phyloP scores from a whole-genome alignment of 1,140 invertebrate genomes.

The Drosophila aff. region DNA sequence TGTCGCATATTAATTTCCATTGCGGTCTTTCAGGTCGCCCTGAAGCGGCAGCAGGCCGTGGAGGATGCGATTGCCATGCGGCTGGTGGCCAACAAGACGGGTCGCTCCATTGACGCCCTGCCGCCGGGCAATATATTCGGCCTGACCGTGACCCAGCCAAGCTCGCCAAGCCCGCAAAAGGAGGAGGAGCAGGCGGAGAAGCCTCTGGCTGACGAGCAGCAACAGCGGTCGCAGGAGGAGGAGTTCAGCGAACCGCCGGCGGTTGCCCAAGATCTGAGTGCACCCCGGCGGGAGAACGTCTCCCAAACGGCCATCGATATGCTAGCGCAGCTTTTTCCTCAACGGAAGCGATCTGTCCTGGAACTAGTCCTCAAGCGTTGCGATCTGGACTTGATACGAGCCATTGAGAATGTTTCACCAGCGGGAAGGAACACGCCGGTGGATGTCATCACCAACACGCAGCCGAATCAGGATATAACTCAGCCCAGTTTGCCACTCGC shows the following conservation, averaged over 20 bases:
- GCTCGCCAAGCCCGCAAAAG: constrained; percentile 52
- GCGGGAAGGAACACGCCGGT: constrained; percentile 6
- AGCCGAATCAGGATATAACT: constrained; percentile 7
- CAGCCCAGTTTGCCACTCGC: constrained; percentile 40
- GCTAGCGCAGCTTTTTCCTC: constrained; percentile 93
- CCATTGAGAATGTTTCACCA: constrained; percentile 81
- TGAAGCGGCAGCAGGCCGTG: constrained; percentile 98
- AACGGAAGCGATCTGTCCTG: constrained; percentile 93
- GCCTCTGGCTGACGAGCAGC: not conserved
- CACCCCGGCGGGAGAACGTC: constrained; percentile 74
- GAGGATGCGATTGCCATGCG: constrained; percentile 98
- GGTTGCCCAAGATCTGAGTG: constrained; percentile 67
- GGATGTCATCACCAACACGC: constrained; percentile 3
- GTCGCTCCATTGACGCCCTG: constrained; percentile 91
- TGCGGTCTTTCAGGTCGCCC: constrained; percentile 91
- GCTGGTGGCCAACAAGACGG: constrained; percentile 94
- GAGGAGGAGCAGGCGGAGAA: constrained; percentile 7
- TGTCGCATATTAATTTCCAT: constrained; percentile 85
- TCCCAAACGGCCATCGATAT: constrained; percentile 92
- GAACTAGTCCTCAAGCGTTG: constrained; percentile 94
- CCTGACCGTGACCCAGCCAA: constrained; percentile 90
- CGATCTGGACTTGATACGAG: constrained; percentile 93
- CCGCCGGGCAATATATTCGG: constrained; percentile 97
- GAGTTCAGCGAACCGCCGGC: constrained; percentile 23
- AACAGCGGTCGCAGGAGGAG: not conserved